phyloP scores from a whole-genome alignment of 1,140 invertebrate genomes.

The Drosophila micromelanica region DNA sequence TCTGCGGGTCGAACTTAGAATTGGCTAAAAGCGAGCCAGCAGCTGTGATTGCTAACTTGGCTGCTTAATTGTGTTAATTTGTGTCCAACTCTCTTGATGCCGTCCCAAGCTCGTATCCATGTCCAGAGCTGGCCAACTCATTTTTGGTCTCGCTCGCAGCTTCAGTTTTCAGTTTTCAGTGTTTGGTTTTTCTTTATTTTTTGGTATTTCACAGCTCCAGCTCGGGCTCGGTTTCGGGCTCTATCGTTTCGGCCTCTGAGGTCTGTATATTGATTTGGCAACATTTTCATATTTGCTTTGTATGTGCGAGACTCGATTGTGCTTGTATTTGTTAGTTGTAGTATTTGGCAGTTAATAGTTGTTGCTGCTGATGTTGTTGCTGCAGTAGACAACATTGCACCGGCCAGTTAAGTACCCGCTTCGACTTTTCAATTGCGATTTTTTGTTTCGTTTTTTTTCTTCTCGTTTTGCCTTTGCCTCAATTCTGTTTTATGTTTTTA shows the following conservation, averaged over 20 bases:
- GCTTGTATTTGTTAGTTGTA: constrained; percentile 48
- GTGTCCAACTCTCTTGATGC: constrained; percentile 34
- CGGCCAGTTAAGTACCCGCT: constrained; percentile 44
- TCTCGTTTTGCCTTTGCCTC: constrained; percentile 36
- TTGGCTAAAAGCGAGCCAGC: constrained; percentile 33
- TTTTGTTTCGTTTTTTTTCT: too few relatives aligned
- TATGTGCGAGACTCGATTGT: constrained; percentile 44
- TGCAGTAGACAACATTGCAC: constrained; percentile 36
- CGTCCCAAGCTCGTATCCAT: constrained; percentile 27
- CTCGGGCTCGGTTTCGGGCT: neutral
- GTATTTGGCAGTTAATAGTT: constrained; percentile 56
- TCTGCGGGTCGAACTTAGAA: constrained; percentile 43
- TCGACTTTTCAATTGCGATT: constrained; percentile 64
- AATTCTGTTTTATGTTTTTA: constrained; percentile 54
- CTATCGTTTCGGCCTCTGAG: constrained; percentile 22
- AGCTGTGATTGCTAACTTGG: constrained; percentile 15
- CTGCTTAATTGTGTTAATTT: constrained; percentile 49
- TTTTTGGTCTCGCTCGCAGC: constrained; percentile 17
- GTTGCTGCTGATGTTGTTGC: constrained; percentile 34
- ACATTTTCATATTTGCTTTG: constrained; percentile 74
- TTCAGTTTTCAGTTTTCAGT: constrained; percentile 12
- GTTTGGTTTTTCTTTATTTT: neutral
- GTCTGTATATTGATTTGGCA: constrained; percentile 69
- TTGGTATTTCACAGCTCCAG: constrained; percentile 27
- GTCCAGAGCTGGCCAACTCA: constrained; percentile 26